phyloP scores from a whole-genome alignment of 2,797 vertebrate genomes.

The Alcedo atthis region DNA sequence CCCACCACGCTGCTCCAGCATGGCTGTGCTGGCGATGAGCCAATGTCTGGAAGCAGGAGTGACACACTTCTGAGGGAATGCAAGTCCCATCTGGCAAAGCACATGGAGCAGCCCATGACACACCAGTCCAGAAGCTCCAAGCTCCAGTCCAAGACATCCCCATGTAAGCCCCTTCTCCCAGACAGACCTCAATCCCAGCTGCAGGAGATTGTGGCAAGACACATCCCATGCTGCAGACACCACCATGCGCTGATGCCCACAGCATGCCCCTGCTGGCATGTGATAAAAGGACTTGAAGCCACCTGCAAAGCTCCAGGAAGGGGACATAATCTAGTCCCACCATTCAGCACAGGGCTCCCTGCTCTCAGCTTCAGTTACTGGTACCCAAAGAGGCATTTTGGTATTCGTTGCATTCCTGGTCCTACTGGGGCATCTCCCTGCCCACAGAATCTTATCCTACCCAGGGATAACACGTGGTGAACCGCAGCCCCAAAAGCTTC shows the following conservation, averaged over 20 bases:
- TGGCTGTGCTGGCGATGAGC: neutral
- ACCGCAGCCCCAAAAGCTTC: neutral
- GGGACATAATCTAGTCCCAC: neutral
- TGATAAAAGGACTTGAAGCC: neutral
- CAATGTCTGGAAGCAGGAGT: conserved; percentile 10
- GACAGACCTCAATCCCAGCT: neutral
- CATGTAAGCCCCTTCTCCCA: neutral
- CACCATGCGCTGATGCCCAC: neutral
- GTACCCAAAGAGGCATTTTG: neutral
- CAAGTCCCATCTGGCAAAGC: conserved; percentile 30
- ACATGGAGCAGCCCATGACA: neutral
- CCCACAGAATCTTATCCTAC: accelerated
- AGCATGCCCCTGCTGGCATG: neutral
- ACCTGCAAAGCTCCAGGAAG: neutral
- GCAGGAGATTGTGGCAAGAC: accelerated
- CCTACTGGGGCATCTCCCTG: neutral
- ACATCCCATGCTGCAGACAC: neutral
- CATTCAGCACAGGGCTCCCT: neutral
- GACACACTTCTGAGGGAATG: neutral
- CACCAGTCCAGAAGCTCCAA: accelerated
- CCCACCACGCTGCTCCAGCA: accelerated
- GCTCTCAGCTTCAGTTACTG: neutral
- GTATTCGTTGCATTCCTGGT: neutral
- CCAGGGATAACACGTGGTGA: neutral
- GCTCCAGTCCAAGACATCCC: accelerated